phyloP scores from a whole-genome alignment of 2,888 invertebrate genomes.

The Labia minor region DNA sequence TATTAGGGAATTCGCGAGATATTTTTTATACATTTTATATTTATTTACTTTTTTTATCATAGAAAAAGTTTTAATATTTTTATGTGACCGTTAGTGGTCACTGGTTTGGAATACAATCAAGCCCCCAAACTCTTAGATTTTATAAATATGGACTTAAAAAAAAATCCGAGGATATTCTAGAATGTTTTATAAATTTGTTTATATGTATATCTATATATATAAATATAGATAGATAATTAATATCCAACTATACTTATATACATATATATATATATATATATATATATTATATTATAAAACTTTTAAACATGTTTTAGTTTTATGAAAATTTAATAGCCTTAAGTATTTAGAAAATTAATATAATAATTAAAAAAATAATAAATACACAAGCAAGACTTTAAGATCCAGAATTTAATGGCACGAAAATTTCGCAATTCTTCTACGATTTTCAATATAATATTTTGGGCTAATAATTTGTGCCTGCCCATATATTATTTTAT shows the following conservation, averaged over 20 bases:
- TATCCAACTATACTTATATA: neutral
- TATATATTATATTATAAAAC: neutral
- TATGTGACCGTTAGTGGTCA: neutral
- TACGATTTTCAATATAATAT: neutral
- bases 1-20: neutral
- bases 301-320: too few species aligned
- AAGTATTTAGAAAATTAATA: constrained; percentile 2
- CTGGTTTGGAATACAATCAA: neutral
- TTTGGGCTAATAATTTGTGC: neutral
- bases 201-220: neutral
- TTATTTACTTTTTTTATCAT: neutral
- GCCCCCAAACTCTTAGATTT: neutral
- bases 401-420: constrained; percentile 2
- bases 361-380: constrained; percentile 4
- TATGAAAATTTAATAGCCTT: neutral
- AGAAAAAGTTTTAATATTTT: constrained; percentile 13
- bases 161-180: constrained; percentile 7
- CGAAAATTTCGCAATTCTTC: neutral
- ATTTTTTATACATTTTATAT: neutral
- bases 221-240: too few species aligned
- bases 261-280: neutral
- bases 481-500: neutral
- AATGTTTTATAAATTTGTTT: too few species aligned
- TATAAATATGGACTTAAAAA: constrained; percentile 7
- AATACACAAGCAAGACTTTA: constrained; percentile 7